A percentile compares a stretch with the other conserved stretches of the same genome.
phyloP scores from a whole-genome alignment of 2,888 invertebrate species.

The Agapostemon virescens region DNA sequence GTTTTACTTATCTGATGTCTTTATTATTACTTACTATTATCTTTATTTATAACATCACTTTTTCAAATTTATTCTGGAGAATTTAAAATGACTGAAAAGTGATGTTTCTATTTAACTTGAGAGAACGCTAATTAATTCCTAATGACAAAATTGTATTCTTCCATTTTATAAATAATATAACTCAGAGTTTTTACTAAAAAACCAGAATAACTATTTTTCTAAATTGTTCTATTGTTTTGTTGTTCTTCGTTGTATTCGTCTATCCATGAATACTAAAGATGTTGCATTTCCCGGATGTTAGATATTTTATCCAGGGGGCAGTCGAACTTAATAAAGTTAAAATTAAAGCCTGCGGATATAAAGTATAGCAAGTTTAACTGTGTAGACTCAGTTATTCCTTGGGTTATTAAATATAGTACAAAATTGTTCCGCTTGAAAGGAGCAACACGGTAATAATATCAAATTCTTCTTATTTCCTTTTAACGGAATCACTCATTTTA shows the following conservation, averaged over 20 bases:
- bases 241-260: background rate
- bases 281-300: background rate
- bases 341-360: slow-evolving; percentile 7
- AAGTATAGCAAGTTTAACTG: background rate
- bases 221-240: background rate
- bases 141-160: background rate
- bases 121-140: background rate
- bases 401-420: background rate
- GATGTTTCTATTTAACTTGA: background rate
- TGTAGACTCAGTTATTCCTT: background rate
- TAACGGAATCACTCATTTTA: background rate
- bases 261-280: background rate
- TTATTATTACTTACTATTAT: too few species aligned
- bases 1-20: too few species aligned
- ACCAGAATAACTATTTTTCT: background rate
- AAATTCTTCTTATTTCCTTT: background rate
- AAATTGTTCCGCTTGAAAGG: too few species aligned
- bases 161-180: background rate
- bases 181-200: background rate
- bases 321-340: slow-evolving; percentile 13
- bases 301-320: background rate
- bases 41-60: too few species aligned
- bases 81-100: background rate
- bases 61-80: background rate
- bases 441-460: too few species aligned